phyloP scores from a whole-genome alignment of 2,797 vertebrate genomes.

The Gymnopithys bicolor region DNA sequence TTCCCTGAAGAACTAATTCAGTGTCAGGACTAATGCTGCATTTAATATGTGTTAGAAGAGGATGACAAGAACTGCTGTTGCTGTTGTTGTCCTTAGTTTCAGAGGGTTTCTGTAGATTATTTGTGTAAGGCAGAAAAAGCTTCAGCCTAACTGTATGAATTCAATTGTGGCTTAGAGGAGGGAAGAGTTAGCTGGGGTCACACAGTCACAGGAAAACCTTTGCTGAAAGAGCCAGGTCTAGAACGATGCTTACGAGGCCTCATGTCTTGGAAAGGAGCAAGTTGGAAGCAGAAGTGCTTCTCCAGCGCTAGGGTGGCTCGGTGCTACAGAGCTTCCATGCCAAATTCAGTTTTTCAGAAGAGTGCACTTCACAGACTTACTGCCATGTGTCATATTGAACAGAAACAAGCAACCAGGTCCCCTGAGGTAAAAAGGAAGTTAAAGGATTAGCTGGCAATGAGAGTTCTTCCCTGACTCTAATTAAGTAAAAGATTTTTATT shows the following conservation, averaged over 20 bases:
- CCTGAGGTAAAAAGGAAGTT: background rate
- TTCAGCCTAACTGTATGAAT: background rate
- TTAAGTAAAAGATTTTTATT: background rate
- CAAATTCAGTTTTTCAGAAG: background rate
- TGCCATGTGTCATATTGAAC: background rate
- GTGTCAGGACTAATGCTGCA: background rate
- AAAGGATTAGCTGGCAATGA: background rate
- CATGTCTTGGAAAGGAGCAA: background rate
- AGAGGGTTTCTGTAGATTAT: background rate
- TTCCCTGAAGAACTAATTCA: background rate
- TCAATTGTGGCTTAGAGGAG: background rate
- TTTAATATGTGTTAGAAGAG: background rate
- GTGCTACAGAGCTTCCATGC: background rate
- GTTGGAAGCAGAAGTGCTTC: background rate
- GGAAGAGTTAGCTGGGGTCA: background rate
- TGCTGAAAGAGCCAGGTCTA: background rate
- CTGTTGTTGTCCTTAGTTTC: background rate
- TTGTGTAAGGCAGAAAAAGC: background rate
- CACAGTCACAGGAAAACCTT: background rate
- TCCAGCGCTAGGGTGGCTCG: background rate
- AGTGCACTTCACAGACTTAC: background rate
- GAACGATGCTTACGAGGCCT: background rate
- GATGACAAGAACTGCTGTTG: background rate
- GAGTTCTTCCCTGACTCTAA: background rate
- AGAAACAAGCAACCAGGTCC: background rate